These are phyloP conservation scores for Lasioglossum vierecki DNA, from an alignment of 2,888 invertebrate genomes.

Conservation along the genomic window DNA sequence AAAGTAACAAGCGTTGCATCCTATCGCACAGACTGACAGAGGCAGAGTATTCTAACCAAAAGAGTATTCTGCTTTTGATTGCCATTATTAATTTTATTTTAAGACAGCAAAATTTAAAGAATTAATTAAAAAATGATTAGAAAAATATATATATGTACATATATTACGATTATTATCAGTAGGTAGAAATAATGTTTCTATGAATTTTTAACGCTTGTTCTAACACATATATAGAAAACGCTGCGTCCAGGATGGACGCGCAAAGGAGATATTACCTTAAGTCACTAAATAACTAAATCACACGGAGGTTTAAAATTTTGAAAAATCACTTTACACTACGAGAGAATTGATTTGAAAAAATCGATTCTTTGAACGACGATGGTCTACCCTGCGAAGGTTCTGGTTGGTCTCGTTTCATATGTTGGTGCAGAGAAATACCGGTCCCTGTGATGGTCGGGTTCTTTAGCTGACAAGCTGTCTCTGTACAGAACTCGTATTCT, in stretches of 20 bases:
- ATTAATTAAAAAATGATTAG: too few species aligned
- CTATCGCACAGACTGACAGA: not conserved
- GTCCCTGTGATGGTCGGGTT: slow-evolving; percentile 51
- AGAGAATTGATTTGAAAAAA: not conserved
- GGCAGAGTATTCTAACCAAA: not conserved
- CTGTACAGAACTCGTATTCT: slow-evolving; percentile 10
- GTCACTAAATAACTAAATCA: not conserved
- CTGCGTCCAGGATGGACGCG: too few species aligned
- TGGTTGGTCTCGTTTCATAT: not conserved
- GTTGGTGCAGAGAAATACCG: slow-evolving; percentile 22
- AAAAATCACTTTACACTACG: not conserved
- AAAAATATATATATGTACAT: too few species aligned
- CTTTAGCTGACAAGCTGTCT: slow-evolving; percentile 47
- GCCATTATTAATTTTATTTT: too few species aligned
- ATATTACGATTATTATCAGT: too few species aligned
- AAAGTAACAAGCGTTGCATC: slow-evolving; percentile 2
- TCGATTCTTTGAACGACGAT: not conserved
- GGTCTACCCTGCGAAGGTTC: not conserved
- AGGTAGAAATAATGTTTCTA: too few species aligned
- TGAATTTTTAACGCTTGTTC: too few species aligned
- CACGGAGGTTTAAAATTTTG: not conserved
- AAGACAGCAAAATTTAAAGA: too few species aligned
- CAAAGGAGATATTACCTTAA: not conserved
- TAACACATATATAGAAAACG: too few species aligned
- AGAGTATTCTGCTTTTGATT: not conserved